phyloP scores from a whole-genome alignment of 2,888 invertebrate species.

The Leptopterna dolabrata region DNA sequence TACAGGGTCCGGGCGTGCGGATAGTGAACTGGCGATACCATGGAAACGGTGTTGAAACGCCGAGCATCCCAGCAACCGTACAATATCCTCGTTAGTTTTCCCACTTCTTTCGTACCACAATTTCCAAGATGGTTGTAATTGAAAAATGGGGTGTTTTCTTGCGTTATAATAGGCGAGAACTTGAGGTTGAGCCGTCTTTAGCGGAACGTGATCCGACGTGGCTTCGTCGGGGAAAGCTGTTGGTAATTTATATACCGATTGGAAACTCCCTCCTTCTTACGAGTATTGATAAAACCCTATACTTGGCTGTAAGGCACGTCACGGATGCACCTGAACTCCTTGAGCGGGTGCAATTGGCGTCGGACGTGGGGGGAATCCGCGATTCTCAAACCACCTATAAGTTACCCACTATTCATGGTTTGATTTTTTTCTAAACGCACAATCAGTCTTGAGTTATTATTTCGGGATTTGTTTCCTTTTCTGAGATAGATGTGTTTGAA shows the following conservation, averaged over 20 bases:
- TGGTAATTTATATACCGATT: neutral
- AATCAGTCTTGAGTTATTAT: too few species aligned
- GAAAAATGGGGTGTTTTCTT: neutral
- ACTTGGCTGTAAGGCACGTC: neutral
- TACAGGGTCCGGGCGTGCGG: neutral
- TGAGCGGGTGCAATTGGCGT: neutral
- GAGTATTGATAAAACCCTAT: neutral
- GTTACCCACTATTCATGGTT: too few species aligned
- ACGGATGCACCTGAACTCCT: neutral
- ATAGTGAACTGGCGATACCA: neutral
- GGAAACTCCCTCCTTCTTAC: neutral
- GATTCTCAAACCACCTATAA: neutral
- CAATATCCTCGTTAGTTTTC: neutral
- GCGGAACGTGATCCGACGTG: neutral
- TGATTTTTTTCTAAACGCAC: too few species aligned
- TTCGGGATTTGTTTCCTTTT: too few species aligned
- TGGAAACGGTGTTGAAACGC: neutral
- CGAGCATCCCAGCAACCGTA: neutral
- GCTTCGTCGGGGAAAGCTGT: neutral
- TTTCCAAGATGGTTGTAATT: neutral
- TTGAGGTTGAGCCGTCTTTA: neutral
- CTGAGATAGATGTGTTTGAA: too few species aligned
- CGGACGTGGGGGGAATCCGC: neutral
- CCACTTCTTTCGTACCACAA: neutral
- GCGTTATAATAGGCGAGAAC: neutral